Conservation (phyloP, 2,113 vertebrate species). For the Myiagra hebetior region DNA sequence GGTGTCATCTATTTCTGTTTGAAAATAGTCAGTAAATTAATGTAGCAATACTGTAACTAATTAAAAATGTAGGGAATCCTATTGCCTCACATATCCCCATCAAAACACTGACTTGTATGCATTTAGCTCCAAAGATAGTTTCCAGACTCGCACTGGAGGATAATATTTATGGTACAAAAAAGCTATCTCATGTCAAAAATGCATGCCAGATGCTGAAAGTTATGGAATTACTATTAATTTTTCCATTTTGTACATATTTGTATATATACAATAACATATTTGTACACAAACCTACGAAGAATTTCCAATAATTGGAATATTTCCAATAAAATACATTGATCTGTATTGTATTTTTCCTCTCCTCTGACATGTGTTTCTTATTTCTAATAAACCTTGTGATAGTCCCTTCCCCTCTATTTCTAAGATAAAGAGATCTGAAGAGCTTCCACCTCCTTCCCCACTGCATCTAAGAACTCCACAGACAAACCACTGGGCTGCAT, state of each 20-base stretch:
- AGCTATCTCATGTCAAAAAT: background rate
- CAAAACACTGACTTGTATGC: background rate
- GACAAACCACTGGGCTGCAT: background rate
- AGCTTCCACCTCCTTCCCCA: background rate
- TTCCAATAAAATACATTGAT: background rate
- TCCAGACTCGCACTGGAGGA: background rate
- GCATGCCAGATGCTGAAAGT: background rate
- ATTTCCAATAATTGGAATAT: background rate
- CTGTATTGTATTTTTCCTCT: background rate
- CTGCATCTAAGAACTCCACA: background rate
- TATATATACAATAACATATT: background rate
- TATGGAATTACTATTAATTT: background rate
- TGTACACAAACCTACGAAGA: background rate
- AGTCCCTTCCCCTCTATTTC: background rate
- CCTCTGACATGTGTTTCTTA: background rate
- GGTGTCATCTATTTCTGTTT: background rate
- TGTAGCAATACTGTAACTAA: background rate
- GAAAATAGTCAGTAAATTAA: background rate
- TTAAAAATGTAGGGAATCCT: background rate
- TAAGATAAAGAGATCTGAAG: background rate
- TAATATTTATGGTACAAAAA: background rate
- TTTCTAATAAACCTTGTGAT: background rate
- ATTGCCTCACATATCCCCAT: background rate
- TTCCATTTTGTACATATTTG: background rate
- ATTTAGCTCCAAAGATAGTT: background rate